Base-by-base conservation (phyloP, 2,113 vertebrate genomes). In the Butorides virescens region DNA sequence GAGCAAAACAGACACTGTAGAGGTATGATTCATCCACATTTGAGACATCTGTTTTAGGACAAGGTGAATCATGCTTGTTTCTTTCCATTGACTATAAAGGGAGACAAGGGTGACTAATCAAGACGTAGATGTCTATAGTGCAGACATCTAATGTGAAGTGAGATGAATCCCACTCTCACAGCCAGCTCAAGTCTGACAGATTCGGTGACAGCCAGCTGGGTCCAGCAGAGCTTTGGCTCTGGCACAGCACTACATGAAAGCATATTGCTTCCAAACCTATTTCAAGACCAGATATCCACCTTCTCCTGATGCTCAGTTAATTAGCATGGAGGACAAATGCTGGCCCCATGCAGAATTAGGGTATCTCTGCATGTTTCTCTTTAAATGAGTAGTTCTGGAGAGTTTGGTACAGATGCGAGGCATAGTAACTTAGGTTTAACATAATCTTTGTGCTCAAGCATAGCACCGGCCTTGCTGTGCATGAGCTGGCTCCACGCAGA, bases 91-190 rank as follows among this genome's bases (percentile, higher is more conserved):
- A 78, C 68, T 93, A 59, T 92, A 81, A 93, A 92, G 86, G 52
- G 68, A 97, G 93, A 84, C 79, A 86, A 91, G 76, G 84, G 59
- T 96, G 94, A 91, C 76, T 95, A 96, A 96, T 91, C 2, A 0
- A 95, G 89, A 91, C 8, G 4, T 91, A 77, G 86, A 77, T 92
- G 79, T 95, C 93, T 96, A 50, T 36, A 42, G n/a, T 15, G 37
- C 72, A 97, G 91, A 77, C 83, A 93, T 74, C 37, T 67, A 84
- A 74, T 1, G 13, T 47, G 89, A 95, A 90, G 85, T 74, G 80
- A 92, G 83, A 93, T 39, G 32, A 89, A 92, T 89, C 76, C 56
- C 50, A 71, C 80, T 84, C 65, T 71, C 42, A 71, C 25, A 89
- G 76, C 9, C 65, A 92, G 42, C 63, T 93, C 55, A 67, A 66